Base-by-base conservation (phyloP, 2,113 vertebrate species). In the Indicator maculatus region DNA sequence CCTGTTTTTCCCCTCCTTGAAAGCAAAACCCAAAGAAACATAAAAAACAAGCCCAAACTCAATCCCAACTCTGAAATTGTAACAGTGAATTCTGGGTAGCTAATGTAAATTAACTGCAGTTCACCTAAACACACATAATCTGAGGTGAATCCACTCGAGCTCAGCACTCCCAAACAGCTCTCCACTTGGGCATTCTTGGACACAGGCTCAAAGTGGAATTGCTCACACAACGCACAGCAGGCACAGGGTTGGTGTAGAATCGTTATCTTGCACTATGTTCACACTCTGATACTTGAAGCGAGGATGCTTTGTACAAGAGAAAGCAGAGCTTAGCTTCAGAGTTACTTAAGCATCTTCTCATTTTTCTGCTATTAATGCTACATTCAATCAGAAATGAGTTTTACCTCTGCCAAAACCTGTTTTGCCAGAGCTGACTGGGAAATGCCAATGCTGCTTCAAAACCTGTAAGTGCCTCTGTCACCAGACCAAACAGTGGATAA, bases 51-150 rank as follows among this genome's bases (percentile, higher is more conserved):
- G 5, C 9, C 18, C 27, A 56, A 82, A 30, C 5, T 36, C 10
- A 41, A 12, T 11, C 12, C 8, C 14, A 11, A 9, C 36, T 76
- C 87, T 66, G 77, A 55, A 89, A 45, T 5, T 36, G 19, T 53
- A 1, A 28, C 17, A 10, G 11, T 27, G 61, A 82, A 11, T n/a
- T 50, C 65, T 53, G 30, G 45, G 52, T 56, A 71, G 50, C 6
- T 71, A 50, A 13, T 14, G 50, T 7, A 18, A 16, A 44, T 11
- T 33, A 53, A 11, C 31, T 21, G 47, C 53, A 63, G 72, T 8
- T 63, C 21, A 6, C 52, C 47, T 19, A 15, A 16, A 75, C 44
- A 9, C 0, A 0, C 3, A 0, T 8, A 3, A 50, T 2, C n/a
- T 38, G 60, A 59, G 64, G 11, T 31, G 55, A 47, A 1, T 16